Percentiles rank a stretch among this genome's conserved stretches.
These are phyloP conservation scores for Netta rufina DNA, from an alignment of 2,797 vertebrate genomes.

Conservation along the genomic window DNA sequence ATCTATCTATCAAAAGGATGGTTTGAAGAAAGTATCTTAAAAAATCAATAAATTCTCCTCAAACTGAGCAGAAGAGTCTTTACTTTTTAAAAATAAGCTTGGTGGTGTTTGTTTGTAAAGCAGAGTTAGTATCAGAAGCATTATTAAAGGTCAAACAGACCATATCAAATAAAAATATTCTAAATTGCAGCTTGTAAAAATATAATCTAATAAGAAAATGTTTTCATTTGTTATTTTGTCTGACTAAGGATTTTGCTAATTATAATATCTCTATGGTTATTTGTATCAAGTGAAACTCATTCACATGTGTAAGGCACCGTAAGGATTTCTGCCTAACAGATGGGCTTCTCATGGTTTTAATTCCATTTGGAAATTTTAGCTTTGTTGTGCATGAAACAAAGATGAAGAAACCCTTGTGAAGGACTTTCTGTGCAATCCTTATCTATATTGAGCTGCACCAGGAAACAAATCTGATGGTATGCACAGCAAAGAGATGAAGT, in stretches of 20 bases:
- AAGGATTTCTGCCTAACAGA: slow-evolving; percentile 33
- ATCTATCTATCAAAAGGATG: not conserved
- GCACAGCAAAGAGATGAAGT: not conserved
- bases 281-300: not conserved
- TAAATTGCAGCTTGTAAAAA: not conserved
- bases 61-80: not conserved
- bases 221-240: not conserved
- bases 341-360: slow-evolving; percentile 4
- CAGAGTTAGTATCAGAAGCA: not conserved
- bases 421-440: not conserved
- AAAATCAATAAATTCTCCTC: not conserved
- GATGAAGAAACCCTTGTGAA: not conserved
- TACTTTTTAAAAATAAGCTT: not conserved
- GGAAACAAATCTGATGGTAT: not conserved
- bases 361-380: not conserved
- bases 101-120: not conserved
- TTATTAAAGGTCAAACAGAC: not conserved
- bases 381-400: not conserved
- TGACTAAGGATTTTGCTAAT: not conserved
- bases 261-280: not conserved
- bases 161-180: not conserved
- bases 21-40: not conserved
- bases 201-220: not conserved
- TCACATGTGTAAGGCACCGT: not conserved
- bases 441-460: not conserved